A percentile compares a stretch with the other conserved stretches of the same genome.
These are phyloP conservation scores for Melanchra persicariae DNA, from an alignment of 2,888 invertebrate species.

Conservation along the genomic window DNA sequence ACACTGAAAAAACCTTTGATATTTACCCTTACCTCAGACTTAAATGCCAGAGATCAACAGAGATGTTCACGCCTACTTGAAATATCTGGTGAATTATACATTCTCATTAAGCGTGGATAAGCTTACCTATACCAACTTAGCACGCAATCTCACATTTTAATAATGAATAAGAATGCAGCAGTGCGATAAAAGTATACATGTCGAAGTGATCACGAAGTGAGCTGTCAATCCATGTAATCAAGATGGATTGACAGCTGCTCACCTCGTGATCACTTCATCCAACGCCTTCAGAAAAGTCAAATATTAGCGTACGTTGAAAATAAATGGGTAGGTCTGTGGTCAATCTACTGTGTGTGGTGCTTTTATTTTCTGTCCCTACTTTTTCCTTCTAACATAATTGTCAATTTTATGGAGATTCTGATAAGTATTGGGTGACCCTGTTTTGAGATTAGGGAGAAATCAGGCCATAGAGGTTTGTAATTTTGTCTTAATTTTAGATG, in stretches of 20 bases:
- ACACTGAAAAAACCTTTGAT: not conserved
- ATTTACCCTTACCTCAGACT: not conserved
- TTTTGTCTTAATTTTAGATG: not conserved
- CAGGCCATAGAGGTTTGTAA: too few relatives aligned
- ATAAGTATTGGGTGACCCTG: not conserved
- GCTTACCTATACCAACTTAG: constrained; percentile 54
- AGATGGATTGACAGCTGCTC: too few relatives aligned
- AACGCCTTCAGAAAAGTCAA: not conserved
- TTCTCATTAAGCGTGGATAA: constrained; percentile 63
- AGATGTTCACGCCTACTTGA: constrained; percentile 42
- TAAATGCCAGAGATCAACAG: constrained; percentile 24
- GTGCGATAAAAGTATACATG: too few relatives aligned
- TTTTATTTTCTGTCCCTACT: too few relatives aligned
- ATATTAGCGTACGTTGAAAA: not conserved
- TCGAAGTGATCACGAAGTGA: too few relatives aligned
- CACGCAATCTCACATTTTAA: constrained; percentile 60
- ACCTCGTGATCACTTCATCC: constrained; percentile 44
- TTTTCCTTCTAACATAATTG: too few relatives aligned
- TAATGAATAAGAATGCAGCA: constrained; percentile 59
- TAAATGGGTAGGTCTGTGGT: not conserved
- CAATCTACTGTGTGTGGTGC: not conserved
- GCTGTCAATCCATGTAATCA: too few relatives aligned
- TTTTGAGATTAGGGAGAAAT: too few relatives aligned
- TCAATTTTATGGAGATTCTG: not conserved
- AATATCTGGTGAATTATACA: constrained; percentile 62